These are phyloP conservation scores for Hemicentrotus pulcherrimus DNA, from an alignment of 35 echinoderm and acorn worm species.

Conservation along the genomic window DNA sequence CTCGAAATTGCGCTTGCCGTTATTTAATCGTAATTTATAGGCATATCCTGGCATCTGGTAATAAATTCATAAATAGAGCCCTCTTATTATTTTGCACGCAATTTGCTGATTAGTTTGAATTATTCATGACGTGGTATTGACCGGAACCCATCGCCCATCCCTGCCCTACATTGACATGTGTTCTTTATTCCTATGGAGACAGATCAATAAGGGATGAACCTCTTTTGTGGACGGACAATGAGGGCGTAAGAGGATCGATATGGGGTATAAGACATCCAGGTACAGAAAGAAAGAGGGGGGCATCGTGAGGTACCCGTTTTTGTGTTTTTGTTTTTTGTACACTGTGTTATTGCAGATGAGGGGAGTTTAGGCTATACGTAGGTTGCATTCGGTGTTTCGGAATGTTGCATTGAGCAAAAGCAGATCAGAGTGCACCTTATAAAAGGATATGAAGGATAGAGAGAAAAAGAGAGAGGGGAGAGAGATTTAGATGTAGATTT, in stretches of 20 bases:
- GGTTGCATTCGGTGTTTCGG: too few relatives aligned
- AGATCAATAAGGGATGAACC: neutral
- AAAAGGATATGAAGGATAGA: too few relatives aligned
- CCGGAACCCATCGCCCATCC: neutral
- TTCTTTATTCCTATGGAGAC: conserved; percentile 1
- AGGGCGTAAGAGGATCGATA: neutral
- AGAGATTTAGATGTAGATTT: too few relatives aligned
- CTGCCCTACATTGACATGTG: neutral
- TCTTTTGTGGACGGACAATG: neutral
- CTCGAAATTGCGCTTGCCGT: too few relatives aligned
- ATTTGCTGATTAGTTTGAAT: neutral
- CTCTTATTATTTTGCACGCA: neutral
- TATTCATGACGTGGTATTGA: neutral
- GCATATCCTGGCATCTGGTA: neutral
- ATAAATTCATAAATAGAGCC: neutral
- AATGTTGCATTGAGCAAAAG: too few relatives aligned
- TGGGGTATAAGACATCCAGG: neutral
- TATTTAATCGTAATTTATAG: too few relatives aligned
- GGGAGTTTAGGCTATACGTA: too few relatives aligned
- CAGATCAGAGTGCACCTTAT: too few relatives aligned
- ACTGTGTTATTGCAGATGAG: neutral
- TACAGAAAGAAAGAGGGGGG: neutral
- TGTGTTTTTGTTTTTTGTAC: neutral
- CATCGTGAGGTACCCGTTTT: neutral
- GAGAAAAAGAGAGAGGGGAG: too few relatives aligned